Conservation (phyloP, 64 coral and sea anemone genomes). For the Montipora foliosa region DNA sequence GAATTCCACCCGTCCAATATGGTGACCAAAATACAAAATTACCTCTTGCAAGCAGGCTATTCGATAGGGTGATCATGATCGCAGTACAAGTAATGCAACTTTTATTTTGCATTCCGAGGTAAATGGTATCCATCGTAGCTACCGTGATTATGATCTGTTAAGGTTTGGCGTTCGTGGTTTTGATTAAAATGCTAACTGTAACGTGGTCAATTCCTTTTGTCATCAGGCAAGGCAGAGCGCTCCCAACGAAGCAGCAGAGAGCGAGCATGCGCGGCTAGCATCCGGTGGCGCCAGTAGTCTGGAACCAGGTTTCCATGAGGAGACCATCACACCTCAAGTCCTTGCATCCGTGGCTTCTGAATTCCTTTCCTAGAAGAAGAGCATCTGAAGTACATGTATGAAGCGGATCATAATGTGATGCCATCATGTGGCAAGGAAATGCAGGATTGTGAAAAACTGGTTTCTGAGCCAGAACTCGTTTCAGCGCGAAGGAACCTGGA, state of each 20-base stretch:
- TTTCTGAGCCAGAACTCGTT: conserved; percentile 60
- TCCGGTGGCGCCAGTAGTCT: not conserved
- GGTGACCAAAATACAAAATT: no score
- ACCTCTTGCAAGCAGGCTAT: no score
- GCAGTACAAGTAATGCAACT: no score
- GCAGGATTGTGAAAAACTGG: not conserved
- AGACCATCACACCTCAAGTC: conserved; percentile 20
- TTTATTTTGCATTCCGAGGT: no score
- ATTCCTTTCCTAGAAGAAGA: conserved; percentile 13
- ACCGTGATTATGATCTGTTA: not conserved
- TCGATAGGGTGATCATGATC: no score
- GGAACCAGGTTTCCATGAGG: not conserved
- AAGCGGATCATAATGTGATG: not conserved
- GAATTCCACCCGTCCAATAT: no score
- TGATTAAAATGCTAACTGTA: not conserved
- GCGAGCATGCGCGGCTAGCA: not conserved
- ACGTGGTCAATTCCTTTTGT: not conserved
- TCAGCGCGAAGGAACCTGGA: conserved; percentile 12
- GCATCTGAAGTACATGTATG: not conserved
- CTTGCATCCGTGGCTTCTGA: conserved; percentile 20
- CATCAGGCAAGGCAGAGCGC: conserved; percentile 7
- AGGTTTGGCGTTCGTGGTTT: not conserved
- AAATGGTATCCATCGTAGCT: no score
- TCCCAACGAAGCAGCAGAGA: conserved; percentile 24
- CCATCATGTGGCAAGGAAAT: not conserved